phyloP scores from a whole-genome alignment of 2,113 vertebrate species.

The Willisornis vidua region DNA sequence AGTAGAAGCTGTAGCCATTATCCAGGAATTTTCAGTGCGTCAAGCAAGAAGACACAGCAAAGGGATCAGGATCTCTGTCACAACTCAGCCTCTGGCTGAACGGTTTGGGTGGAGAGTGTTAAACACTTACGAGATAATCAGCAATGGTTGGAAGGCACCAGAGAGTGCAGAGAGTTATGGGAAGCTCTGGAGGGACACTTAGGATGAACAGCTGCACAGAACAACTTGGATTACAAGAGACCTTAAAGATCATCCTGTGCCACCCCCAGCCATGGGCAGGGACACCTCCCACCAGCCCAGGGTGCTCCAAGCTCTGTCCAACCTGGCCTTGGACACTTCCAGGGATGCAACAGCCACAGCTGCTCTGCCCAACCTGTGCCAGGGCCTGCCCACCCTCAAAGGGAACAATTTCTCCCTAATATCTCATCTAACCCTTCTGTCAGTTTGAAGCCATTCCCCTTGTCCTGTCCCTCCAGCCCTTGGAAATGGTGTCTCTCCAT shows the following conservation, averaged over 20 bases:
- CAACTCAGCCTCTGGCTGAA: neutral
- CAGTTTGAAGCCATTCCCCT: neutral
- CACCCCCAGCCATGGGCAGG: neutral
- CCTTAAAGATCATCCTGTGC: accelerated
- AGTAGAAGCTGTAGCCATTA: neutral
- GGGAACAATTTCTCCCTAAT: too few relatives aligned
- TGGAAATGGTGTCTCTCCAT: neutral
- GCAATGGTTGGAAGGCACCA: neutral
- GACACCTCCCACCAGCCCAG: neutral
- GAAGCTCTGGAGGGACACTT: neutral
- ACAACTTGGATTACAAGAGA: neutral
- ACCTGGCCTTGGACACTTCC: neutral
- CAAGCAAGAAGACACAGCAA: neutral
- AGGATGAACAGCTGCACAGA: neutral
- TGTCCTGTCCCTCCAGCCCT: neutral
- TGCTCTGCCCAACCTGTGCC: neutral
- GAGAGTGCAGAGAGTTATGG: accelerated
- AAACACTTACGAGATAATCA: neutral
- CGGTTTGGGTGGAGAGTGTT: neutral
- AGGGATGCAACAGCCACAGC: neutral
- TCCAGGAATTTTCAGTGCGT: neutral
- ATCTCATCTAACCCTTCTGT: too few relatives aligned
- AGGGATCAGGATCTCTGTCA: neutral
- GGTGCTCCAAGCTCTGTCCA: neutral
- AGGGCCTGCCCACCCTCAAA: too few relatives aligned